Evolutionary conservation across 2,888 invertebrate genomes (phyloP).

Genomic region (Nebria brevicollis): DNA sequence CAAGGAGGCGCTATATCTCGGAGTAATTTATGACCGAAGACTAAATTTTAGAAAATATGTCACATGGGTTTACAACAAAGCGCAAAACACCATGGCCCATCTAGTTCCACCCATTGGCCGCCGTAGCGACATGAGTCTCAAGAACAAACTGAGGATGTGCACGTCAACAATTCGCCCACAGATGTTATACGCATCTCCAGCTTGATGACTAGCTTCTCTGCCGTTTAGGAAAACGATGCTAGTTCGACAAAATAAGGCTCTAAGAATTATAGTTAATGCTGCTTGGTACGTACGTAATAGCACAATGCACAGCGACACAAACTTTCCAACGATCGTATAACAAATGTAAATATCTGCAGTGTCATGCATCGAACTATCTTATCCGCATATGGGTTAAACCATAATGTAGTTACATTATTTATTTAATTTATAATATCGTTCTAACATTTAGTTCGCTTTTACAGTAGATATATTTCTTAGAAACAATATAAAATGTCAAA

Average conservation of each 20-base stretch:
- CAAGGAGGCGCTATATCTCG: neutral
- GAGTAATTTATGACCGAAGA: neutral
- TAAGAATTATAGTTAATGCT: neutral
- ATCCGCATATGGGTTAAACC: too few species aligned
- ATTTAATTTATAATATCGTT: too few species aligned
- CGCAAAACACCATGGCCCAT: neutral
- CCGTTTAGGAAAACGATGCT: neutral
- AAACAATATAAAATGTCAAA: too few species aligned
- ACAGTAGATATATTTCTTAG: too few species aligned
- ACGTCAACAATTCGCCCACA: slow-evolving; percentile 15
- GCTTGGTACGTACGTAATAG: neutral
- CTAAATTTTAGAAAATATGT: neutral
- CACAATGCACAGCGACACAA: slow-evolving; percentile 3
- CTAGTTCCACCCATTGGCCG: neutral
- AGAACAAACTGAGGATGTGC: slow-evolving; percentile 20
- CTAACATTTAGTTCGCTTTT: too few species aligned
- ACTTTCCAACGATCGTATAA: neutral
- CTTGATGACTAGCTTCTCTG: neutral
- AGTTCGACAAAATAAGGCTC: neutral
- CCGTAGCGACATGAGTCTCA: neutral
- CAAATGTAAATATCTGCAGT: too few species aligned
- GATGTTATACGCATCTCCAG: slow-evolving; percentile 11
- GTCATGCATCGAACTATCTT: too few species aligned
- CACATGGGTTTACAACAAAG: neutral
- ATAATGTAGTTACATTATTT: too few species aligned